phyloP scores from a whole-genome alignment of 2,888 invertebrate species.

The Caenorhabditis panamensis region DNA sequence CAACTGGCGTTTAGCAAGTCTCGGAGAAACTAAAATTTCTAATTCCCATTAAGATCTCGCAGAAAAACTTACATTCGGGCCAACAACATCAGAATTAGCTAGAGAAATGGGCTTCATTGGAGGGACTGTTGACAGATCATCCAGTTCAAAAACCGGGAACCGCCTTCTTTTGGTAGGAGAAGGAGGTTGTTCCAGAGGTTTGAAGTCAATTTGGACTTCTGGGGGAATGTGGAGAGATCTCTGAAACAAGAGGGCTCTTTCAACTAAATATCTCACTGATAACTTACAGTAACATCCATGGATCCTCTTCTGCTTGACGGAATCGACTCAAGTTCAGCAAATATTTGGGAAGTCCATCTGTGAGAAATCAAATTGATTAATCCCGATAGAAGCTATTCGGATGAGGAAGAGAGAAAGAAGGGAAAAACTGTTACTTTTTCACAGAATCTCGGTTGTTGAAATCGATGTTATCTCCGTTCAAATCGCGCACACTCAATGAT shows the following conservation, averaged over 20 bases:
- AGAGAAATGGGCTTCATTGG: no score
- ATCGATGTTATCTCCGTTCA: conserved; percentile 69
- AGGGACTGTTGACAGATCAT: not conserved
- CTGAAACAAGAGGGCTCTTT: not conserved
- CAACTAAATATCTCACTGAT: not conserved
- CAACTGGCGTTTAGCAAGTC: conserved; percentile 38
- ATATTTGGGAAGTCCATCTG: conserved; percentile 74
- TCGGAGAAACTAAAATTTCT: conserved; percentile 31
- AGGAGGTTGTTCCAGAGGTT: conserved; percentile 7
- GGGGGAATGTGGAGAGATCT: conserved; percentile 12
- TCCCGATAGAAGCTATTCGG: not conserved
- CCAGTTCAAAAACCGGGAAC: conserved; percentile 31
- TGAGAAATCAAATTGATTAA: not conserved
- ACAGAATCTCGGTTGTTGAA: conserved; percentile 69
- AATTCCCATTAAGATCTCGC: not conserved
- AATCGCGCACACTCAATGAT: conserved; percentile 68
- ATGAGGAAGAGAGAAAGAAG: not conserved
- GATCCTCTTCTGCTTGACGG: conserved; percentile 66
- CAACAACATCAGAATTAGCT: conserved; percentile 32
- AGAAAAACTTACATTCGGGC: conserved; percentile 28
- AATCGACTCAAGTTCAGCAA: conserved; percentile 72
- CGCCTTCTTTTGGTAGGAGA: conserved; percentile 28
- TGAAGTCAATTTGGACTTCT: conserved; percentile 22
- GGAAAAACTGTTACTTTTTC: conserved; percentile 51
- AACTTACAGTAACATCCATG: conserved; percentile 31